phyloP scores from a whole-genome alignment of 2,888 invertebrate species.

The Pammene aurita region DNA sequence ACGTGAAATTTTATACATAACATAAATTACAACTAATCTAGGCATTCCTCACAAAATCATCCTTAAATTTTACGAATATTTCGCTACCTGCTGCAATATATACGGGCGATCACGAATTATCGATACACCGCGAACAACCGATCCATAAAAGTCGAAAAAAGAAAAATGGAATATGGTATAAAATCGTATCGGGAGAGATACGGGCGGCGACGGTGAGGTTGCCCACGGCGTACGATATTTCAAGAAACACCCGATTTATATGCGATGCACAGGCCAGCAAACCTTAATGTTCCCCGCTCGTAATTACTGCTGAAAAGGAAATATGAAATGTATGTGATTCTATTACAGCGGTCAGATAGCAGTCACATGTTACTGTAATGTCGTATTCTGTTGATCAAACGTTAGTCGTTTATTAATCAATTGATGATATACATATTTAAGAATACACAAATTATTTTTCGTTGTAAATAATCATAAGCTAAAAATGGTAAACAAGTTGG shows the following conservation, averaged over 20 bases:
- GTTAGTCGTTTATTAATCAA: conserved; percentile 8
- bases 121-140: conserved; percentile 78
- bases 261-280: conserved; percentile 70
- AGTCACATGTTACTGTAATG: conserved; percentile 1
- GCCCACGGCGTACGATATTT: conserved; percentile 81
- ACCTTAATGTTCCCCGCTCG: conserved; percentile 74
- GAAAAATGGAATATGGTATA: conserved; percentile 78
- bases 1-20: conserved; percentile 38
- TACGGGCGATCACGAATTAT: conserved; percentile 75
- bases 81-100: conserved; percentile 58
- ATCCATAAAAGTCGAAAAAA: conserved; percentile 80
- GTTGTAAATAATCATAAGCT: no score
- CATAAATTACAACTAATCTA: conserved; percentile 31
- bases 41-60: conserved; percentile 16
- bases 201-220: conserved; percentile 72
- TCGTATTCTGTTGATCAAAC: not conserved
- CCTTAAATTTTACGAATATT: conserved; percentile 17
- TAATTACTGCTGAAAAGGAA: conserved; percentile 73
- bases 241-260: conserved; percentile 81
- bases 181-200: conserved; percentile 78
- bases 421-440: not conserved
- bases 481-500: no score
- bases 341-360: conserved; percentile 12
- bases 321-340: conserved; percentile 54
- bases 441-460: no score